phyloP scores from a whole-genome alignment of 2,888 invertebrate genomes.

The Phyllotreta cruciferae region DNA sequence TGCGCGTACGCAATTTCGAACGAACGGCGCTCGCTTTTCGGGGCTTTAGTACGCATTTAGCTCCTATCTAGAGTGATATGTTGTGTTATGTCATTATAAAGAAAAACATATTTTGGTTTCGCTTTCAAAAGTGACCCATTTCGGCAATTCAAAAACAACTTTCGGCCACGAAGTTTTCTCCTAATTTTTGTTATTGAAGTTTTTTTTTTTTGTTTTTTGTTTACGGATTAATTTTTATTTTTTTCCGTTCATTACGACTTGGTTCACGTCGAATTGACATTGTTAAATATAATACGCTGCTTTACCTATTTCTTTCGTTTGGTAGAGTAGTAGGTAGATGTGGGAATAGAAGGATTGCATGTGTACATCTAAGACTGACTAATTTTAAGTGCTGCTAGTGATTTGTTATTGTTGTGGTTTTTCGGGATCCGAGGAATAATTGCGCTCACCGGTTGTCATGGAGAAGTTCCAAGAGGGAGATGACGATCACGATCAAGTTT shows the following conservation, averaged over 20 bases:
- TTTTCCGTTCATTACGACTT: slow-evolving; percentile 39
- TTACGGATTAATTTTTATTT: slow-evolving; percentile 29
- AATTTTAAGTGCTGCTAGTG: slow-evolving; percentile 50
- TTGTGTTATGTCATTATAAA: slow-evolving; percentile 62
- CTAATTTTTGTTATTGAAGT: slow-evolving; percentile 18
- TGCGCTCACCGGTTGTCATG: slow-evolving; percentile 51
- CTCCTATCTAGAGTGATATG: slow-evolving; percentile 62
- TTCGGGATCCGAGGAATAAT: slow-evolving; percentile 28
- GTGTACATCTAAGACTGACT: slow-evolving; percentile 52
- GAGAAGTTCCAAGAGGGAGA: slow-evolving; percentile 76
- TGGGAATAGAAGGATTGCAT: slow-evolving; percentile 29
- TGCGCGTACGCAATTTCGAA: slow-evolving; percentile 60
- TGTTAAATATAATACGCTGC: slow-evolving; percentile 23
- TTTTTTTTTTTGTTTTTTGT: slow-evolving; percentile 41
- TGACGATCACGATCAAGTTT: slow-evolving; percentile 77
- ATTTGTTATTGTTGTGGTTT: slow-evolving; percentile 38
- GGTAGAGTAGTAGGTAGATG: slow-evolving; percentile 37
- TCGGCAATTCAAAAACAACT: slow-evolving; percentile 52
- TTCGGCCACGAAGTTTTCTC: slow-evolving; percentile 29
- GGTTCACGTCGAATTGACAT: slow-evolving; percentile 40
- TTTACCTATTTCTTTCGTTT: slow-evolving; percentile 30
- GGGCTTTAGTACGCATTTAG: slow-evolving; percentile 61
- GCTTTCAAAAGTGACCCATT: slow-evolving; percentile 61
- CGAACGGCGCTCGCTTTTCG: slow-evolving; percentile 58
- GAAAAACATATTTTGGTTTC: slow-evolving; percentile 61